A percentile compares a stretch with the other conserved stretches of the same genome.
Evolutionary conservation across 2,888 invertebrate genomes (phyloP).

Genomic region (Scaeva pyrastri): DNA sequence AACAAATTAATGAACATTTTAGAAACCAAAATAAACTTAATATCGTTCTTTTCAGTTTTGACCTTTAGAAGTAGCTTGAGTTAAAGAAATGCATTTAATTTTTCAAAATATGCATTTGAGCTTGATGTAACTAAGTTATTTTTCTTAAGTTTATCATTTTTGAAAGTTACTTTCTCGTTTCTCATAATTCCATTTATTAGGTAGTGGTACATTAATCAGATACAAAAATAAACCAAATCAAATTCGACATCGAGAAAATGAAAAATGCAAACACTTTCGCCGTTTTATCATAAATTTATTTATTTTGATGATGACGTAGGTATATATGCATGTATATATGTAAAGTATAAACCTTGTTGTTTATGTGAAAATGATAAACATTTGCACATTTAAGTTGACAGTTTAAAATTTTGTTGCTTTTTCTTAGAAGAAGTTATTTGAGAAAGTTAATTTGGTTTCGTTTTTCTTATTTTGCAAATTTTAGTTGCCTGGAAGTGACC

Average conservation of each 20-base stretch:
- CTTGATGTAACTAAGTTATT: too few relatives aligned
- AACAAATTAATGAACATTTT: too few relatives aligned
- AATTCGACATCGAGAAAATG: constrained; percentile 8
- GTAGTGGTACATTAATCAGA: neutral
- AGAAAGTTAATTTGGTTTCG: constrained; percentile 46
- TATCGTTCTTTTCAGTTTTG: too few relatives aligned
- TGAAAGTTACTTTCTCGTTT: too few relatives aligned
- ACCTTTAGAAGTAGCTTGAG: too few relatives aligned
- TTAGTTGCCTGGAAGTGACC: constrained; percentile 2
- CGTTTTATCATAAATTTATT: constrained; percentile 59
- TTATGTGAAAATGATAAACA: too few relatives aligned
- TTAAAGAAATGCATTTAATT: too few relatives aligned
- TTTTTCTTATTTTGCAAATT: neutral
- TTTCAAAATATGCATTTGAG: too few relatives aligned
- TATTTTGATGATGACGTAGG: constrained; percentile 21
- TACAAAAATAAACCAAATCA: neutral
- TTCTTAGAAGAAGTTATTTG: constrained; percentile 44
- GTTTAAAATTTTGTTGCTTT: constrained; percentile 36
- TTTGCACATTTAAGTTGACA: neutral
- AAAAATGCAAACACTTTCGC: constrained; percentile 61
- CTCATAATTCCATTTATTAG: too few relatives aligned
- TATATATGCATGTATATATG: neutral
- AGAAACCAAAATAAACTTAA: too few relatives aligned
- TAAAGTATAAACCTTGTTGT: neutral
- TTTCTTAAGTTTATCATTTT: too few relatives aligned